A percentile compares a stretch with the other conserved stretches of the same genome.
Conservation (phyloP, 2,888 invertebrate species). For the Synergus laeviventris region DNA sequence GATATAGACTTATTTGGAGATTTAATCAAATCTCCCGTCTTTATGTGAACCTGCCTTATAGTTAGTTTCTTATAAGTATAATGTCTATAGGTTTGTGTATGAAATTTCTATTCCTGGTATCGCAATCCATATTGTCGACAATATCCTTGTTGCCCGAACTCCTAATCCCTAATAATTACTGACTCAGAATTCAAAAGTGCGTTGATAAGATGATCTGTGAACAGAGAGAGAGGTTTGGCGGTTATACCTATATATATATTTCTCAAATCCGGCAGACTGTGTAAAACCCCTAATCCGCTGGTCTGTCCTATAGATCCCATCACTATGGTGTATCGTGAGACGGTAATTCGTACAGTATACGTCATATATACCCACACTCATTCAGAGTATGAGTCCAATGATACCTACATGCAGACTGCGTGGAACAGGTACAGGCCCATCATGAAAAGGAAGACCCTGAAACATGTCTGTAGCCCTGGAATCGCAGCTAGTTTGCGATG, state of each 20-base stretch:
- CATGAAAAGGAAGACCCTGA: constrained; percentile 69
- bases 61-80: not conserved
- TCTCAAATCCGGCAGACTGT: constrained; percentile 64
- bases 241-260: constrained; percentile 48
- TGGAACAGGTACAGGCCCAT: constrained; percentile 52
- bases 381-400: constrained; percentile 25
- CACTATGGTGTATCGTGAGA: constrained; percentile 4
- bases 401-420: constrained; percentile 28
- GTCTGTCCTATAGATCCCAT: constrained; percentile 47
- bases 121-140: not conserved
- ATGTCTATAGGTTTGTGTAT: constrained; percentile 43
- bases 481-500: constrained; percentile 56
- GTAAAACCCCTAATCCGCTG: constrained; percentile 65
- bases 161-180: constrained; percentile 2
- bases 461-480: constrained; percentile 50
- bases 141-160: not conserved
- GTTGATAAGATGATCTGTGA: constrained; percentile 3
- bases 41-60: not conserved
- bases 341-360: constrained; percentile 23
- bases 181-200: not conserved
- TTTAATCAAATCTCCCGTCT: constrained; percentile 62
- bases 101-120: constrained; percentile 35
- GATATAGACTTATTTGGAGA: constrained; percentile 66
- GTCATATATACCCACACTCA: not conserved
- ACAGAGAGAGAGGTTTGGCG: not conserved